A percentile compares a stretch with the other conserved stretches of the same genome.
Evolutionary conservation across 2,888 invertebrate species (phyloP).

Genomic region (Halictus ligatus): DNA sequence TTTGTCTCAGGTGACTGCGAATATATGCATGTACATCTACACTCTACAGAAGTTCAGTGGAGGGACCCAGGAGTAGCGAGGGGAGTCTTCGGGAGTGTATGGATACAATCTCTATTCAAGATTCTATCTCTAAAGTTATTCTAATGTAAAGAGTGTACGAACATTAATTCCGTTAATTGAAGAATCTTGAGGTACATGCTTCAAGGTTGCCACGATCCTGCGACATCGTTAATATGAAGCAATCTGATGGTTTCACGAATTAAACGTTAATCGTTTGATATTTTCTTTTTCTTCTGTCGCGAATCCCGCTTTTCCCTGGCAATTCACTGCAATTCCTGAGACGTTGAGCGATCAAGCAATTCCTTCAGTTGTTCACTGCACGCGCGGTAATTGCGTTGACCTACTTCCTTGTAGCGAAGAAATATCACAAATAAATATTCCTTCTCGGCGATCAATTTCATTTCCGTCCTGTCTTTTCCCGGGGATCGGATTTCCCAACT

Average conservation of each 20-base stretch:
- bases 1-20: too few relatives aligned
- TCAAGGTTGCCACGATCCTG: background rate
- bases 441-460: background rate
- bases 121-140: too few relatives aligned
- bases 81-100: too few relatives aligned
- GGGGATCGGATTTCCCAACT: constrained; percentile 1
- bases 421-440: constrained; percentile 34
- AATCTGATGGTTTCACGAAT: background rate
- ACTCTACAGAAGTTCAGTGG: too few relatives aligned
- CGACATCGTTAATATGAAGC: background rate
- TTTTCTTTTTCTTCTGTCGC: background rate
- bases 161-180: background rate
- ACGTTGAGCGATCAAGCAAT: constrained; percentile 26
- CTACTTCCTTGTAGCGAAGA: constrained; percentile 12
- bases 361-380: constrained; percentile 29
- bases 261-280: background rate
- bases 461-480: background rate
- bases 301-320: constrained; percentile 10
- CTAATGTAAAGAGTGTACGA: background rate
- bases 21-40: too few relatives aligned
- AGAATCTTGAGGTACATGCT: too few relatives aligned
- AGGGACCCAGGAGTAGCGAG: too few relatives aligned
- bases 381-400: constrained; percentile 26
- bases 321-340: constrained; percentile 27
- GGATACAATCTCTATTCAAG: too few relatives aligned